Base-by-base conservation (phyloP, 1,140 invertebrate species). In the Babylonia areolata region DNA sequence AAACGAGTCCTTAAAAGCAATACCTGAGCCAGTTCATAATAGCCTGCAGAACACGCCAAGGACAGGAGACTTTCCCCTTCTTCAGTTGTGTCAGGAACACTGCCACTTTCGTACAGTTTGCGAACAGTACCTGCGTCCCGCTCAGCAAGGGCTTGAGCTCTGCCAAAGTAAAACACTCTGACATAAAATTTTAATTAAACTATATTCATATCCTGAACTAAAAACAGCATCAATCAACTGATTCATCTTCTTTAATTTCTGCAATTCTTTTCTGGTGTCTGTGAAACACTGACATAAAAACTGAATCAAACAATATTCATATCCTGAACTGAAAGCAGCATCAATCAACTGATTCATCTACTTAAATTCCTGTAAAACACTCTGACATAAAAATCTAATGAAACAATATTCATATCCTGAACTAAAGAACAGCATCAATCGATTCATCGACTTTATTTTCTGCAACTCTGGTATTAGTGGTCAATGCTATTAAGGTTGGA, bases 31-130 rank as follows among this genome's bases (percentile, higher is more conserved):
- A 99, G 98, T 94, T 99, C 98, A 64, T 98, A 96, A 93, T 99
- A 99, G 71, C 99, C 98, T 40, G 98, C 98, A 94, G 98, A 99
- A 94, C 98, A 99, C 0, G 99, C 98, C 80, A 99, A 95, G 1
- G 98, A 99, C n/a, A 99, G 95, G 1, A 99, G 98, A 42, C 98
- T 99, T 95, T 99, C 99, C 12, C 98, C 99, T 94, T 99, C 94
- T 93, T 99, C 98, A 5, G 98, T 99, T 93, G 99, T 98, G 85
- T 98, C 98, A 95, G 99, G 99, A 89, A 99, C 99, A 92, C 98
- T 97, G 20, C 97, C 95, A 33, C 98, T 98, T 95, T 99, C 98
- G 77, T 98, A 97, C 54, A 99, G 95, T 88, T 94, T 93, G 85
- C 94, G 91, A 23, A 99, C 98, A 23, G 97, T 97, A 51, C 82